These are phyloP conservation scores for Urophycis tenuis DNA, from an alignment of 2,797 vertebrate genomes.

Conservation along the genomic window DNA sequence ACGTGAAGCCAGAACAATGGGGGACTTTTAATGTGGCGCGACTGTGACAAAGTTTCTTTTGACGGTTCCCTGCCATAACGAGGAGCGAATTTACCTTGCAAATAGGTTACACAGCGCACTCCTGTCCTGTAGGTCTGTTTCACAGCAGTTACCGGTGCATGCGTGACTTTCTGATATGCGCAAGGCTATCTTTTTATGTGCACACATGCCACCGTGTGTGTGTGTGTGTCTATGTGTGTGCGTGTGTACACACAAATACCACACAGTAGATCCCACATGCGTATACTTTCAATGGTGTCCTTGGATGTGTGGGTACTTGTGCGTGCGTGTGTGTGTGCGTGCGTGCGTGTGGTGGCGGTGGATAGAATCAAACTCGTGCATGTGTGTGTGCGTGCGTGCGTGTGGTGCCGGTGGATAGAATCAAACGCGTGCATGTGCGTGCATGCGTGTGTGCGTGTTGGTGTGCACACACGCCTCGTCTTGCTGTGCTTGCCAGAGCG, in stretches of 20 bases:
- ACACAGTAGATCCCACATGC: background rate
- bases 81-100: conserved; percentile 65
- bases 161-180: conserved; percentile 6
- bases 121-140: conserved; percentile 28
- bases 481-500: conserved; percentile 35
- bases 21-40: conserved; percentile 45
- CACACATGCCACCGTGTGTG: too few relatives aligned
- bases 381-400: conserved; percentile 1
- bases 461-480: background rate
- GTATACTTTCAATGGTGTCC: background rate
- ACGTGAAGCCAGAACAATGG: conserved; percentile 45
- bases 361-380: background rate
- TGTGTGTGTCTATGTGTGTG: conserved; percentile 4
- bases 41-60: conserved; percentile 37
- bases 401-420: background rate
- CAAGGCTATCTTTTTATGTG: background rate
- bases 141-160: conserved; percentile 22
- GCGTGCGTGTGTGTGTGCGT: conserved; percentile 2
- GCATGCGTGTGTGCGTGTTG: conserved; percentile 2
- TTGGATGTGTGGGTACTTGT: conserved; percentile 4
- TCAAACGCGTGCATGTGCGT: conserved; percentile 12
- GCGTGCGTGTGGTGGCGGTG: background rate
- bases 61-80: conserved; percentile 29
- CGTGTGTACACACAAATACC: conserved; percentile 5
- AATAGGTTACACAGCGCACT: conserved; percentile 49